A percentile compares a stretch with the other conserved stretches of the same genome.
Conservation (phyloP, 2,888 invertebrate species). For the Cosmia trapezina region DNA sequence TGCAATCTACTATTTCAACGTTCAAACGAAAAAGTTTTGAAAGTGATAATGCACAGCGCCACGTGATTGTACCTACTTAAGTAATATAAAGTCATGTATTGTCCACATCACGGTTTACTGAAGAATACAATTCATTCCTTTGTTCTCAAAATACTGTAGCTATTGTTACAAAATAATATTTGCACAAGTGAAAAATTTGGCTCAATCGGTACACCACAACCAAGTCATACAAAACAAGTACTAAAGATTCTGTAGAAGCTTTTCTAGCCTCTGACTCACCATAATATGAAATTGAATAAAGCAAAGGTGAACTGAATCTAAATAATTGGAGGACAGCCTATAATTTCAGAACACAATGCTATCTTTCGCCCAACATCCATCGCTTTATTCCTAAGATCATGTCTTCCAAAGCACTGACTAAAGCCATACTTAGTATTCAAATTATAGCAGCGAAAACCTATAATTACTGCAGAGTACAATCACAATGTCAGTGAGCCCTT, state of each 20-base stretch:
- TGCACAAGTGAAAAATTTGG: conserved; percentile 52
- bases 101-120: conserved; percentile 3
- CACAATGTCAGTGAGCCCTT: conserved; percentile 7
- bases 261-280: conserved; percentile 12
- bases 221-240: conserved; percentile 9
- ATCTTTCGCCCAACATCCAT: conserved; percentile 1
- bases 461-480: conserved; percentile 16
- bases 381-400: neutral
- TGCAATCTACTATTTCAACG: too few relatives aligned
- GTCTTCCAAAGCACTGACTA: conserved; percentile 10
- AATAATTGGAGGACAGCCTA: conserved; percentile 23
- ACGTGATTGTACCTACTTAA: too few relatives aligned
- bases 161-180: conserved; percentile 32
- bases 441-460: neutral
- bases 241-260: conserved; percentile 2
- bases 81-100: neutral
- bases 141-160: conserved; percentile 26
- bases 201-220: conserved; percentile 26
- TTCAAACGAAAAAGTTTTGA: too few relatives aligned
- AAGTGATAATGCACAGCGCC: too few relatives aligned
- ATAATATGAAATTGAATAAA: conserved; percentile 12
- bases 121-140: conserved; percentile 15
- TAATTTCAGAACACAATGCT: conserved; percentile 17
- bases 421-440: conserved; percentile 14
- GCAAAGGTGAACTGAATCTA: conserved; percentile 24